A percentile compares a stretch with the other conserved stretches of the same genome.
Conservation (phyloP, 2,113 vertebrate species). For the Syngnathus scovelli region DNA sequence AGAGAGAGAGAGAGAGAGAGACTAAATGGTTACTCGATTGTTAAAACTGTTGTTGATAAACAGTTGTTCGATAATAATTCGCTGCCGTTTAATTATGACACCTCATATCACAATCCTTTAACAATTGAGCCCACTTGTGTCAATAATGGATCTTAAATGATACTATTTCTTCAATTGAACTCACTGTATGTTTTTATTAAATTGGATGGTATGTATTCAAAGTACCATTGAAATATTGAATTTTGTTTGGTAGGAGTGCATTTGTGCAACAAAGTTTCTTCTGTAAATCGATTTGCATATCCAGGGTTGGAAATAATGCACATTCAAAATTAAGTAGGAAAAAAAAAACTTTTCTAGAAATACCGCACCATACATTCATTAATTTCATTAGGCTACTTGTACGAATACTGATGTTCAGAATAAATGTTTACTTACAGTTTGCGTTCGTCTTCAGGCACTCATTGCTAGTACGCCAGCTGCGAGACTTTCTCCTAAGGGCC, state of each 20-base stretch:
- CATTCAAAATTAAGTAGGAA: not conserved
- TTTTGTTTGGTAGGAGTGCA: no score
- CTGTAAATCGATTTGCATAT: no score
- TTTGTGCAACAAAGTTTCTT: not conserved
- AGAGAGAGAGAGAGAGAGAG: no score
- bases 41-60: no score
- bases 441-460: constrained; percentile 39
- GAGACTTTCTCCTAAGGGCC: constrained; percentile 38
- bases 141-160: not conserved
- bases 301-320: not conserved
- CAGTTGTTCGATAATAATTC: no score
- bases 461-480: not conserved
- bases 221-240: no score
- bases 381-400: not conserved
- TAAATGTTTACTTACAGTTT: constrained; percentile 13
- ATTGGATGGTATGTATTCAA: no score
- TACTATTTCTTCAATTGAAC: not conserved
- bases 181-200: not conserved
- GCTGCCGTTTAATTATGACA: no score
- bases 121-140: not conserved
- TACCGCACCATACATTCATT: not conserved
- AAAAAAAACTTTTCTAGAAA: not conserved
- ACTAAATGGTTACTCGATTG: no score
- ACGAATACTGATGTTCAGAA: not conserved
- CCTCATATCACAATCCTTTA: not conserved